Percentiles rank a stretch among this genome's conserved stretches.
Evolutionary conservation across 2,113 vertebrate species (phyloP).

Genomic region (Erinaceus europaeus): DNA sequence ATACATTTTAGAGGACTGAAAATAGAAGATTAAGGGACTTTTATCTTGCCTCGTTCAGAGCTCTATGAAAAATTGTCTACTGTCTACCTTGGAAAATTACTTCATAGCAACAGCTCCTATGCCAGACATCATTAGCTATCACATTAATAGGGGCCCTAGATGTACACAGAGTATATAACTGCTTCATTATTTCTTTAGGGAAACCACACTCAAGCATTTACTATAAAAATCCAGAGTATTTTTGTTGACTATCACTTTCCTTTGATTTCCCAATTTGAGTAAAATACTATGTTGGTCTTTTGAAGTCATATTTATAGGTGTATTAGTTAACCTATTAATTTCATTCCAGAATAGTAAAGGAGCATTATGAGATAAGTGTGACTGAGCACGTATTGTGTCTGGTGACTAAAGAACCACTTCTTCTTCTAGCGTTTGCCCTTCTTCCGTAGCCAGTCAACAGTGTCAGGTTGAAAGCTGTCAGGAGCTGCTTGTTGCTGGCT

Average conservation of each 20-base stretch:
- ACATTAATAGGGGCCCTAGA: neutral
- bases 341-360: neutral
- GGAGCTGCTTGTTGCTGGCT: no score
- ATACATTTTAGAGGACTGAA: neutral
- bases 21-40: neutral
- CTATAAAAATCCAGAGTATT: neutral
- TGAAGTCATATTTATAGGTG: neutral
- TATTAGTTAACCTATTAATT: neutral
- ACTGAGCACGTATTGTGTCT: neutral
- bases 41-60: neutral
- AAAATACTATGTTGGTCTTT: neutral
- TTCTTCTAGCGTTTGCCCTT: no score
- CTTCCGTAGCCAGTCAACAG: no score
- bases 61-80: neutral
- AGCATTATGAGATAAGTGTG: neutral
- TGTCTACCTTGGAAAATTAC: neutral
- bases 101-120: neutral
- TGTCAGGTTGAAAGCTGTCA: no score
- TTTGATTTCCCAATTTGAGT: constrained; percentile 24
- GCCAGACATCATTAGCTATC: neutral
- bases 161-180: neutral
- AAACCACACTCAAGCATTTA: neutral
- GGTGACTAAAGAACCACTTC: neutral
- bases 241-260: neutral
- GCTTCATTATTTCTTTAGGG: neutral